Percentiles rank a stretch among this genome's conserved stretches.
phyloP scores from a whole-genome alignment of 2,888 invertebrate genomes.

The Vandiemenella viatica region DNA sequence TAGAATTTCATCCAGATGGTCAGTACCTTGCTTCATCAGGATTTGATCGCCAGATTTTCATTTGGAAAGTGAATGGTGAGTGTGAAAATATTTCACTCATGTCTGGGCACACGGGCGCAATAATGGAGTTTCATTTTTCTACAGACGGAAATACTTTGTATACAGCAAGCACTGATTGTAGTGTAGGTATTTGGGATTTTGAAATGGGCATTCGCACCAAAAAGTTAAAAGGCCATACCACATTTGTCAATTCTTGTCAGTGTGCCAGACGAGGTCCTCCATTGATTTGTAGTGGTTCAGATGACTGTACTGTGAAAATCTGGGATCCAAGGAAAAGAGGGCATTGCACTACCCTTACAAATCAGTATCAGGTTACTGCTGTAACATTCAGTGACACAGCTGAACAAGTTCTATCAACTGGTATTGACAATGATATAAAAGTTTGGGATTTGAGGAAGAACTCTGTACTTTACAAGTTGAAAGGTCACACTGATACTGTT shows the following conservation, averaged over 20 bases:
- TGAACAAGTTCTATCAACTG: slow-evolving; percentile 86
- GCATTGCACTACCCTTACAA: slow-evolving; percentile 50
- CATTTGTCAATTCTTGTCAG: slow-evolving; percentile 42
- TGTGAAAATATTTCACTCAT: slow-evolving; percentile 92
- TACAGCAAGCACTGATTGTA: slow-evolving; percentile 88
- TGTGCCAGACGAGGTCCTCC: slow-evolving; percentile 75
- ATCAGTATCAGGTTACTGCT: slow-evolving; percentile 63
- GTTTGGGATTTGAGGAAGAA: slow-evolving; percentile 93
- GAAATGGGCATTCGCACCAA: slow-evolving; percentile 75
- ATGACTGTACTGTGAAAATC: slow-evolving; percentile 83
- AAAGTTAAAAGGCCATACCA: slow-evolving; percentile 57
- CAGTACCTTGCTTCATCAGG: slow-evolving; percentile 87
- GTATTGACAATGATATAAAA: slow-evolving; percentile 94
- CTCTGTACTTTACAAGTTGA: slow-evolving; percentile 64
- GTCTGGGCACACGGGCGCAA: slow-evolving; percentile 87
- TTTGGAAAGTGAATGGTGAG: slow-evolving; percentile 96
- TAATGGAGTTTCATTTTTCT: slow-evolving; percentile 84
- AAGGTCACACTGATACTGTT: slow-evolving; percentile 90
- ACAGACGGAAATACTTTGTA: slow-evolving; percentile 73
- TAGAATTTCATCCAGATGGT: slow-evolving; percentile 93
- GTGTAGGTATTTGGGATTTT: slow-evolving; percentile 92
- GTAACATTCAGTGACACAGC: slow-evolving; percentile 91
- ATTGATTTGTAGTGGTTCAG: slow-evolving; percentile 81
- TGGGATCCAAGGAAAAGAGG: slow-evolving; percentile 87
- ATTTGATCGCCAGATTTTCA: slow-evolving; percentile 85